Conservation (phyloP, 2,888 invertebrate species). For the Spodoptera exigua region DNA sequence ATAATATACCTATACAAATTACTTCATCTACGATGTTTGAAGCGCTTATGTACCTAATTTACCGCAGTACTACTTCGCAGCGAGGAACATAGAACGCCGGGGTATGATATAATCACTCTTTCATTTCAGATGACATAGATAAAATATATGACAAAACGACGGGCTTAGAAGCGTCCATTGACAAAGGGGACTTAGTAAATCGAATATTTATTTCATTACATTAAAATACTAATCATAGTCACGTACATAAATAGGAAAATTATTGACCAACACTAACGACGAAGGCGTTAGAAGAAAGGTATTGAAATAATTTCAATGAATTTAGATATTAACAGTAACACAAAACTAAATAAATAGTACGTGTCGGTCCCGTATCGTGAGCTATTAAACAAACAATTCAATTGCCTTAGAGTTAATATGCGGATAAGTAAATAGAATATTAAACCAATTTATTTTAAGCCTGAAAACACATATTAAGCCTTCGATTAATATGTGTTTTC, state of each 20-base stretch:
- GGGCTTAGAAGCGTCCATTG: conserved; percentile 20
- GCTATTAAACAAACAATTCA: conserved; percentile 68
- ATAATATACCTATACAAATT: too few relatives aligned
- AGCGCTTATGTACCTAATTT: too few relatives aligned
- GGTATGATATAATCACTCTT: conserved; percentile 16
- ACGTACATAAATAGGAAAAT: conserved; percentile 65
- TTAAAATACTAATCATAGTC: conserved; percentile 41
- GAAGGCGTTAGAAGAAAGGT: conserved; percentile 61
- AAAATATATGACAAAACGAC: conserved; percentile 38
- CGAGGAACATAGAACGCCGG: not conserved
- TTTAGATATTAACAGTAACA: conserved; percentile 63
- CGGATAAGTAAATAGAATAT: conserved; percentile 73
- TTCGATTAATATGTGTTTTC: conserved; percentile 59
- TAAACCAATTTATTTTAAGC: conserved; percentile 75
- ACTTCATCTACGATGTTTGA: too few relatives aligned
- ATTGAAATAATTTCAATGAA: conserved; percentile 74
- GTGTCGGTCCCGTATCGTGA: conserved; percentile 58
- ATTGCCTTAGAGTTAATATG: conserved; percentile 70
- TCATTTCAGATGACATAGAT: conserved; percentile 4
- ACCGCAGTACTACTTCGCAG: too few relatives aligned
- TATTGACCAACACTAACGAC: conserved; percentile 63
- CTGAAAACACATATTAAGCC: conserved; percentile 63
- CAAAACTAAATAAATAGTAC: conserved; percentile 64
- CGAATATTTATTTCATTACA: conserved; percentile 43
- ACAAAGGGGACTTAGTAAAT: conserved; percentile 35